Evolutionary conservation across 2,797 vertebrate genomes (phyloP), one percentile per base, ranked within the genome.

Genomic region (Betta splendens): DNA sequence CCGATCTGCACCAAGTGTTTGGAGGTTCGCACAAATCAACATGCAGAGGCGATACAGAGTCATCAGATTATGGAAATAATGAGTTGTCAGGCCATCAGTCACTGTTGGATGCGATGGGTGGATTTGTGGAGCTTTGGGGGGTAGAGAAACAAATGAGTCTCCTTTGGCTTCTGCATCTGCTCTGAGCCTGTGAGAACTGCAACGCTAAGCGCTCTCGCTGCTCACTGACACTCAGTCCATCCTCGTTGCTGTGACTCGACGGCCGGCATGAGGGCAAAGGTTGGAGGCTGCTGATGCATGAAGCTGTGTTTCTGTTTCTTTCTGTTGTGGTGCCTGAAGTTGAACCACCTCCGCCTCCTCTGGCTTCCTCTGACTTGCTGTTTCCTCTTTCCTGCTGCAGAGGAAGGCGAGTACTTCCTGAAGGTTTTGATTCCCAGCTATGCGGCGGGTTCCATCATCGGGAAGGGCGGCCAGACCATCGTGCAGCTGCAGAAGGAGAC

Each of bases 361-460:
- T 51, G 17, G 46, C 57, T 52, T 57, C 64, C 42, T 71, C 80
- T 86, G 47, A 85, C 77, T 83, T 85, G 70, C 81, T 83, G 61
- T 85, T 89, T 86, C 83, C 76, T 87, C 64, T 88, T 82, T 82
- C 76, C 84, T 70, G 79, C 72, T 64, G 48, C 89, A 89, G 85
- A 96, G 89, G 95, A 96, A 85, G 94, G 95, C 33, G 95, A 97
- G 81, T 96, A 95, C 81, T 97, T 96, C 92, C 90, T 97, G 89
- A 97, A 97, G 91, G 94, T 97, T 85, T 89, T 97, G 90, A 96
- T 97, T 85, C 95, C 95, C 84, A 96, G 95, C 92, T 96, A 96
- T 81, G 95, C 95, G 0, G 95, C 95, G 0, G 95, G 95, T 45
- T 97, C 95, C 49, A 96, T 97, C 89, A 97, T 96, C 18, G 95